These are phyloP conservation scores for Eupithecia inturbata DNA, from an alignment of 2,888 invertebrate genomes.

Conservation along the genomic window DNA sequence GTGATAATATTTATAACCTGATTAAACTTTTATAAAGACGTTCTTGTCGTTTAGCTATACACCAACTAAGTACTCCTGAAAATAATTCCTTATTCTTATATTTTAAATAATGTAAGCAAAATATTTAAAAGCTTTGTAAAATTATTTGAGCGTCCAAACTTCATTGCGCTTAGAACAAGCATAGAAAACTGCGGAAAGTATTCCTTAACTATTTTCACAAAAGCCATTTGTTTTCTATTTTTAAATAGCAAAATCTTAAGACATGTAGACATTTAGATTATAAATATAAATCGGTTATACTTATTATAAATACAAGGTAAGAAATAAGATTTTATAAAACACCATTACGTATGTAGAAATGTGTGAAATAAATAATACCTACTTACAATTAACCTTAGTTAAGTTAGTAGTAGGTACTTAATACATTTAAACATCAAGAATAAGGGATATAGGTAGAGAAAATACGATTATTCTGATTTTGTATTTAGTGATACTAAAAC, in stretches of 20 bases:
- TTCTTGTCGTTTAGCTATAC: background rate
- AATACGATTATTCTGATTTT: conserved; percentile 14
- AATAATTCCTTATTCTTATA: background rate
- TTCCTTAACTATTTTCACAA: background rate
- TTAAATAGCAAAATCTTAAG: conserved; percentile 12
- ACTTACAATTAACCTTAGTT: conserved; percentile 17
- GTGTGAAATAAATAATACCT: conserved; percentile 10
- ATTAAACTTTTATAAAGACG: background rate
- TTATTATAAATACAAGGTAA: background rate
- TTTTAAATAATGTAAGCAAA: background rate
- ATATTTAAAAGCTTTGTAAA: background rate
- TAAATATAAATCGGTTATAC: background rate
- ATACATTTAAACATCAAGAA: conserved; percentile 19
- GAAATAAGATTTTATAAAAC: conserved; percentile 25
- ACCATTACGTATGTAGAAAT: conserved; percentile 7
- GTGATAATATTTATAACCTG: background rate
- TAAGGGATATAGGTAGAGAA: conserved; percentile 23
- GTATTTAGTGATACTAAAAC: conserved; percentile 13
- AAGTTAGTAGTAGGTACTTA: conserved; percentile 15
- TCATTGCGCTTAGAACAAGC: conserved; percentile 32
- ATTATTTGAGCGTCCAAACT: conserved; percentile 26
- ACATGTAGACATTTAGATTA: background rate
- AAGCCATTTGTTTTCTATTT: conserved; percentile 9
- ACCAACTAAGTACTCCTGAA: background rate
- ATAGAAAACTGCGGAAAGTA: background rate